These are phyloP conservation scores for Heliconius hortense DNA, from an alignment of 2,888 invertebrate species.

Conservation along the genomic window DNA sequence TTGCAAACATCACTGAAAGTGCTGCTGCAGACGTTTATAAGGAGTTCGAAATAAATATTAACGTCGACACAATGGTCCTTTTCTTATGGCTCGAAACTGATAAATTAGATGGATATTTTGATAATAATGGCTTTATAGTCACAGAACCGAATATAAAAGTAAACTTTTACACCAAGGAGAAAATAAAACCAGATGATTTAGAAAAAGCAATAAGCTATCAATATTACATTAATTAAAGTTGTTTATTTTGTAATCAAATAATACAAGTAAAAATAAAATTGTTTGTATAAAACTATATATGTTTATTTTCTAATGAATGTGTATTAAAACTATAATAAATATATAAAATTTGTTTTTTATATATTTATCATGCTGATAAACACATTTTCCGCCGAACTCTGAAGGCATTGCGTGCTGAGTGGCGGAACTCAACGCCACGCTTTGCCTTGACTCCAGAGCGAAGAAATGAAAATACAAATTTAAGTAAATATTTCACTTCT, in stretches of 20 bases:
- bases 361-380: too few species aligned
- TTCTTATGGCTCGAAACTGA: constrained; percentile 87
- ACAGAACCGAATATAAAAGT: constrained; percentile 53
- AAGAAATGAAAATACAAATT: too few species aligned
- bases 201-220: constrained; percentile 59
- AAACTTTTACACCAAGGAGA: constrained; percentile 49
- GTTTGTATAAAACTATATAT: too few species aligned
- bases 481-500: too few species aligned
- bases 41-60: constrained; percentile 54
- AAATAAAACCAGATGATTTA: constrained; percentile 51
- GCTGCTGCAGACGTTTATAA: constrained; percentile 26
- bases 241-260: not conserved
- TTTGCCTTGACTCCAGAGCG: too few species aligned
- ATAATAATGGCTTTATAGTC: constrained; percentile 88
- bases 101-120: constrained; percentile 83
- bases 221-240: constrained; percentile 60
- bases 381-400: too few species aligned
- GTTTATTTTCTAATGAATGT: too few species aligned
- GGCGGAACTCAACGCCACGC: too few species aligned
- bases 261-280: too few species aligned
- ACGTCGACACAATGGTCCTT: constrained; percentile 80
- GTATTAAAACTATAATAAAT: too few species aligned
- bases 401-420: too few species aligned
- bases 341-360: too few species aligned
- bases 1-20: not conserved